phyloP scores from a whole-genome alignment of 2,888 invertebrate species.

The Psylliodes chrysocephalus region DNA sequence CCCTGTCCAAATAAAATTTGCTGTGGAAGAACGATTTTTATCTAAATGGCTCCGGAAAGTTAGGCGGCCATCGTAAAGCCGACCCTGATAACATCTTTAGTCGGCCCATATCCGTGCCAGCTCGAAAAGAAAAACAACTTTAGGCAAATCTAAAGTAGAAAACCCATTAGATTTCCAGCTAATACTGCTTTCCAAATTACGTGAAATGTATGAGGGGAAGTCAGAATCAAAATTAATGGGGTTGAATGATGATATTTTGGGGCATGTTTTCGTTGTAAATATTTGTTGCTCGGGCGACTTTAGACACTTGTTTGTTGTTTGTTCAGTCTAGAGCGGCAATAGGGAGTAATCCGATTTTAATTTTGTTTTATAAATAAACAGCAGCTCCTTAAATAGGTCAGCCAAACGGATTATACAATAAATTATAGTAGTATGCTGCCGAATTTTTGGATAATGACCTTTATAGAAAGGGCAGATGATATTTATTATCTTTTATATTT shows the following conservation, averaged over 20 bases:
- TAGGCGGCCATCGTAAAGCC: constrained; percentile 51
- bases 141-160: constrained; percentile 53
- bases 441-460: too few relatives aligned
- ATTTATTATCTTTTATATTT: too few relatives aligned
- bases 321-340: not conserved
- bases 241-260: not conserved
- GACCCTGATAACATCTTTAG: constrained; percentile 52
- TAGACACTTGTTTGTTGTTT: constrained; percentile 8
- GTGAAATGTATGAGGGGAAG: constrained; percentile 25
- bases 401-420: too few relatives aligned
- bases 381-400: too few relatives aligned
- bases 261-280: constrained; percentile 2
- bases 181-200: constrained; percentile 33
- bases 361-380: too few relatives aligned
- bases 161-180: constrained; percentile 54
- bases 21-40: constrained; percentile 54
- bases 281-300: not conserved
- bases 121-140: constrained; percentile 56
- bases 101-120: constrained; percentile 44
- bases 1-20: constrained; percentile 52
- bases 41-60: constrained; percentile 57
- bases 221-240: constrained; percentile 12
- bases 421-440: too few relatives aligned
- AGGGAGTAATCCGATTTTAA: not conserved
- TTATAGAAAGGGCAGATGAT: too few relatives aligned